Evolutionary conservation across 2,888 invertebrate species (phyloP).

Genomic region (Eucriotettix oculatus): DNA sequence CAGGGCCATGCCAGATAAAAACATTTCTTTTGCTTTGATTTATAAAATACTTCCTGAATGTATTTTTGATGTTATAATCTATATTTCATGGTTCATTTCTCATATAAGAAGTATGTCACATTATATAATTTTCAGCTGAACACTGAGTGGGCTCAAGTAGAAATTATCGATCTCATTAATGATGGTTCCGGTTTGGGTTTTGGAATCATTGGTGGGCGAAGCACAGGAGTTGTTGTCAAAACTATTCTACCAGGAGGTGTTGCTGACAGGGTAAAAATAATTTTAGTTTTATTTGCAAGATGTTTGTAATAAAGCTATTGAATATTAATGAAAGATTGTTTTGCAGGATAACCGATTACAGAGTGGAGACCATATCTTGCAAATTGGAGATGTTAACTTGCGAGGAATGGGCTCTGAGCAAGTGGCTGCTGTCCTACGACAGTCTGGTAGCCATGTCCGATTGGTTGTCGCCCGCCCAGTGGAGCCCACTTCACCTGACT

Average conservation of each 20-base stretch:
- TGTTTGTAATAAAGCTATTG: neutral
- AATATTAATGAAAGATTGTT: neutral
- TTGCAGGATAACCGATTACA: conserved; percentile 82
- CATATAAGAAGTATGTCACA: neutral
- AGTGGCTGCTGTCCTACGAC: conserved; percentile 86
- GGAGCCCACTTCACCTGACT: conserved; percentile 63
- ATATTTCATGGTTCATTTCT: too few species aligned
- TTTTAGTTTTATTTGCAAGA: neutral
- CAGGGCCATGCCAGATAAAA: too few species aligned
- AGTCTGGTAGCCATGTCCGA: conserved; percentile 87
- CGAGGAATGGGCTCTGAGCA: conserved; percentile 94
- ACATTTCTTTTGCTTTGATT: too few species aligned
- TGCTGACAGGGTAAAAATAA: conserved; percentile 70
- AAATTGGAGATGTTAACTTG: conserved; percentile 86
- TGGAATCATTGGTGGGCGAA: conserved; percentile 93
- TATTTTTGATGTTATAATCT: too few species aligned
- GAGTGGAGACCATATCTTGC: conserved; percentile 95
- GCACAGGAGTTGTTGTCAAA: conserved; percentile 98
- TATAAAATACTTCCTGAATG: too few species aligned
- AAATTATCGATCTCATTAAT: conserved; percentile 92
- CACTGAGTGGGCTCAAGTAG: conserved; percentile 99
- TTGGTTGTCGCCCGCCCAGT: conserved; percentile 86
- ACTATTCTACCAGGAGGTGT: conserved; percentile 95
- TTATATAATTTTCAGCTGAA: conserved; percentile 50
- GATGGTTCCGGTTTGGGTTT: conserved; percentile 97